Conservation (phyloP, 2,888 invertebrate genomes). For the Archaeoteleia sp. region DNA sequence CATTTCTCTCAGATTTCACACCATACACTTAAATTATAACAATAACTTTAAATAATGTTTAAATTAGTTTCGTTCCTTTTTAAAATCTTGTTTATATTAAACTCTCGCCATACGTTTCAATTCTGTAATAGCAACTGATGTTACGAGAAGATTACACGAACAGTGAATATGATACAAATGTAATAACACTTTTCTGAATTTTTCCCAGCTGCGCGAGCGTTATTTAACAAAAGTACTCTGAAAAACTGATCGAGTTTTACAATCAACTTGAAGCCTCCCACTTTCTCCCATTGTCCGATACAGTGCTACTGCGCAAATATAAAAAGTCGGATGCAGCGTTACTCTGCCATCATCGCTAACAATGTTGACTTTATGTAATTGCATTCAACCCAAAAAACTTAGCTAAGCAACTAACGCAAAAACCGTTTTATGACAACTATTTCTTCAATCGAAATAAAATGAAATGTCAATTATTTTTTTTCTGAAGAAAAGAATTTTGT, state of each 20-base stretch:
- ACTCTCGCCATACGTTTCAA: conserved; percentile 12
- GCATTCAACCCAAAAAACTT: conserved; percentile 3
- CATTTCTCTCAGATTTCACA: no score
- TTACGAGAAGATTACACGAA: conserved; percentile 23
- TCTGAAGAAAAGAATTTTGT: no score
- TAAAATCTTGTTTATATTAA: neutral
- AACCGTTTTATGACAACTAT: no score
- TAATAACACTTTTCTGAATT: conserved; percentile 21
- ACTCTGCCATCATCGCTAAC: neutral
- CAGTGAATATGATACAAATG: conserved; percentile 22
- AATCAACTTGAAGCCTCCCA: conserved; percentile 18
- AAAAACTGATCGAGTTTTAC: conserved; percentile 22
- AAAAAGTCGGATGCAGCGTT: neutral
- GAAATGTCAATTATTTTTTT: no score
- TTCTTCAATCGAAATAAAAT: no score
- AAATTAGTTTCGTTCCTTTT: neutral
- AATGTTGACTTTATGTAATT: neutral
- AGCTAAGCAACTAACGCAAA: no score
- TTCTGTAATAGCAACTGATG: conserved; percentile 16
- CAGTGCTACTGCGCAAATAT: neutral
- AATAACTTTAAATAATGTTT: neutral
- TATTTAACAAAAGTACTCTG: conserved; percentile 17
- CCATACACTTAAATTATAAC: neutral
- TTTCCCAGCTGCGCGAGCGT: conserved; percentile 8
- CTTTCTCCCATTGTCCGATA: conserved; percentile 6